Percentiles rank a stretch among this genome's conserved stretches.
phyloP scores from a whole-genome alignment of 2,113 vertebrate species.

The Labrus mixtus region DNA sequence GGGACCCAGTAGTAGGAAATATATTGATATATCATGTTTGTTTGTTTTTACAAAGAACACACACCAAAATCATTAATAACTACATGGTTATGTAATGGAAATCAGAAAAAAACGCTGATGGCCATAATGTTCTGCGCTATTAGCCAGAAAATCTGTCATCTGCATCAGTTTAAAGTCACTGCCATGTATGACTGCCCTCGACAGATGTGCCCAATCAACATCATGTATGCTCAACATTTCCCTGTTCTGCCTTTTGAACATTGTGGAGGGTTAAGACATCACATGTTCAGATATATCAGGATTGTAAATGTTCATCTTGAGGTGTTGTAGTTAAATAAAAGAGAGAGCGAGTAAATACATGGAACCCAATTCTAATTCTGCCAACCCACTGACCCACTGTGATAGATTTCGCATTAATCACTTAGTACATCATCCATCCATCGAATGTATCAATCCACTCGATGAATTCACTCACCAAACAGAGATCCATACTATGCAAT shows the following conservation, averaged over 20 bases:
- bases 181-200: constrained; percentile 13
- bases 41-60: neutral
- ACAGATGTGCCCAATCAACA: constrained; percentile 45
- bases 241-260: neutral
- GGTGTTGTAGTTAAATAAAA: constrained; percentile 3
- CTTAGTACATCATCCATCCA: constrained; percentile 38
- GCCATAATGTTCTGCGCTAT: constrained; percentile 26
- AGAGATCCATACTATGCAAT: constrained; percentile 77
- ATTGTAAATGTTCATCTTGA: neutral
- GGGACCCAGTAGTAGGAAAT: neutral
- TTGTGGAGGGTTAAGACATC: constrained; percentile 9
- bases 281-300: neutral
- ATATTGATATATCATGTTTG: neutral
- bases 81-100: constrained; percentile 12
- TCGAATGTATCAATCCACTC: constrained; percentile 62
- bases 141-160: constrained; percentile 8
- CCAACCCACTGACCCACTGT: neutral
- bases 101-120: constrained; percentile 36
- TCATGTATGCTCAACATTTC: constrained; percentile 17
- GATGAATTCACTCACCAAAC: constrained; percentile 67
- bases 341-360: neutral
- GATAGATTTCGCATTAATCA: constrained; percentile 63
- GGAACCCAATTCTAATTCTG: neutral
- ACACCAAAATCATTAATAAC: neutral
- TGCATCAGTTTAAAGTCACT: constrained; percentile 24